Base-by-base conservation (phyloP, 2,888 invertebrate genomes). In the Julus scandinavius region DNA sequence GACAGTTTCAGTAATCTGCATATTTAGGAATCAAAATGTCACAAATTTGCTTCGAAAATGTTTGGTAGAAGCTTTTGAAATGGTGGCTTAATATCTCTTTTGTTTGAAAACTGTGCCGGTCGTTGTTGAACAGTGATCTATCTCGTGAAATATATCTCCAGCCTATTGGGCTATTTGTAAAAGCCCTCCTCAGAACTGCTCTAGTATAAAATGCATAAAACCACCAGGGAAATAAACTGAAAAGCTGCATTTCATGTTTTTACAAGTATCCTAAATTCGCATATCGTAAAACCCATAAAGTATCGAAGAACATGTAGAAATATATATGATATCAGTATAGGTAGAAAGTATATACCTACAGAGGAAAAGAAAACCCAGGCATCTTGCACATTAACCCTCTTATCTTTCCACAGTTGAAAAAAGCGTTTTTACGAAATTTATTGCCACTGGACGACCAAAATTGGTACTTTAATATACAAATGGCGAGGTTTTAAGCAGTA, bases 151-250 rank as follows among this genome's bases (percentile, higher is more conserved):
- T 72, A 72, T 72, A 72, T 72, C 72, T 29, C 9, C 72, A 72
- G 72, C 72, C 72, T 72, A 72, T 72, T 72, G 72, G 72, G 72
- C 72, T 72, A 72, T 72, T 72, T 72, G 72, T 72, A 72, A 72
- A 72, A 72, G 72, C 72, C 72, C 72, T 20, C 20, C 29, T 72
- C 72, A 20, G 72, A 72, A 72, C 20, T 29, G 72, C 20, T 72
- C 72, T 72, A 72, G 72, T 72, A 72, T 72, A 72, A 72, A 72
- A 72, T 72, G 72, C 72, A 72, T 72, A 72, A 72, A 72, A 72
- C 72, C 72, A 72, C 72, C n/a, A 20, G 72, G 72, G 72, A 72
- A 72, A 72, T 72, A 72, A 72, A 72, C 72, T 72, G 72, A 72
- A 72, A 72, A 72, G 72, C 72, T 72, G 72, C 72, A 72, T 72